Percentiles rank a stretch among this genome's conserved stretches.
Evolutionary conservation across 1,140 invertebrate genomes (phyloP).

Genomic region (Myzus persicae): DNA sequence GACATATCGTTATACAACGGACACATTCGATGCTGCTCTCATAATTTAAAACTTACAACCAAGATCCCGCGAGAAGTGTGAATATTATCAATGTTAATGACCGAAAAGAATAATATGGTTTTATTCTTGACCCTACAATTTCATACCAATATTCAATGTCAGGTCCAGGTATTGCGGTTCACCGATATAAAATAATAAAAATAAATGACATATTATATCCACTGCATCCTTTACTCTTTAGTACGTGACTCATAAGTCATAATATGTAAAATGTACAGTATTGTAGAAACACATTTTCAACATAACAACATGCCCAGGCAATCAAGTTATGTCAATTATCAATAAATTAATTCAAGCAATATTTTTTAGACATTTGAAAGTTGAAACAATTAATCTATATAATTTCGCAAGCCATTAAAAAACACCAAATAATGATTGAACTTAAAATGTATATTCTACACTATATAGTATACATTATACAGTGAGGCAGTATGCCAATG

Average conservation of each 20-base stretch:
- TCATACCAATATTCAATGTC: neutral
- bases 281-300: neutral
- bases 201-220: neutral
- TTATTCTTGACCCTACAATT: neutral
- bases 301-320: neutral
- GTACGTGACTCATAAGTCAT: conserved; percentile 25
- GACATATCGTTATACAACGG: neutral
- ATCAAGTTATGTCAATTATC: neutral
- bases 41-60: neutral
- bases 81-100: neutral
- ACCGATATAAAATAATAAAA: neutral
- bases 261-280: neutral
- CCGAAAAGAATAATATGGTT: neutral
- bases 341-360: too few species aligned
- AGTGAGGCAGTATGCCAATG: neutral
- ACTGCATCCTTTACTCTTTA: neutral
- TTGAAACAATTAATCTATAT: neutral
- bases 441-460: neutral
- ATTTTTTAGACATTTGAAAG: too few species aligned
- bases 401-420: neutral
- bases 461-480: neutral
- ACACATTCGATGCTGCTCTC: neutral
- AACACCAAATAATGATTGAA: neutral
- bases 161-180: neutral
- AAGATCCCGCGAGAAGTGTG: neutral